Percentiles rank a stretch among this genome's conserved stretches.
Evolutionary conservation across 2,113 vertebrate genomes (phyloP).

Genomic region (Antechinus stuartii): DNA sequence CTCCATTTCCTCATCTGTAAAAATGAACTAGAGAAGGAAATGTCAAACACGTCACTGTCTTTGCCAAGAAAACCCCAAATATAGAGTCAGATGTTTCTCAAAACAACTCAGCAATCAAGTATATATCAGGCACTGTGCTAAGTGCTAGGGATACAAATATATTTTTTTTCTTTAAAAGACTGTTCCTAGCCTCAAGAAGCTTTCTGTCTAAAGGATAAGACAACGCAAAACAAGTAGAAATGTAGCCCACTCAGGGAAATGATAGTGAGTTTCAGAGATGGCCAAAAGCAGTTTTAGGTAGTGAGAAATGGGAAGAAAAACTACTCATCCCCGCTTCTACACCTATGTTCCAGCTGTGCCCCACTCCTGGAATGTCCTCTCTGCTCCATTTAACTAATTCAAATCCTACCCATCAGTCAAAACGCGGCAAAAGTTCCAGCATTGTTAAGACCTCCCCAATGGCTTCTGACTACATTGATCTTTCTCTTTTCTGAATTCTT

Average conservation of each 20-base stretch:
- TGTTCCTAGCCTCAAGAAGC: background rate
- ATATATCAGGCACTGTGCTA: background rate
- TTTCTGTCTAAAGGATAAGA: background rate
- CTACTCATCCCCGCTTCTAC: background rate
- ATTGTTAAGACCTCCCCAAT: slow-evolving; percentile 7
- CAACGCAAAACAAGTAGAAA: background rate
- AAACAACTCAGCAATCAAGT: background rate
- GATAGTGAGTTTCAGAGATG: background rate
- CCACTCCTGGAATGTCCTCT: background rate
- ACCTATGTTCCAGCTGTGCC: background rate
- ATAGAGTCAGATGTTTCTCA: background rate
- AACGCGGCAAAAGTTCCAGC: background rate
- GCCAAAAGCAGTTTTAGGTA: background rate
- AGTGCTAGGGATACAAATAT: background rate
- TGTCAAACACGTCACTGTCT: background rate
- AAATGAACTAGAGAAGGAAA: background rate
- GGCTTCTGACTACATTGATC: background rate
- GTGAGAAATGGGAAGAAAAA: background rate
- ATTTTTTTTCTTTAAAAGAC: background rate
- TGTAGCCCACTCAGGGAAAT: background rate
- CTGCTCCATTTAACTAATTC: background rate
- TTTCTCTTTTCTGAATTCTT: background rate
- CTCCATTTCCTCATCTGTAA: background rate
- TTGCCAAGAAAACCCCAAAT: background rate
- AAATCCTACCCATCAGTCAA: background rate